Evolutionary conservation across 2,888 invertebrate species (phyloP), one percentile per base, ranked within the genome.

Genomic region (Acanthosepion pharaonis): DNA sequence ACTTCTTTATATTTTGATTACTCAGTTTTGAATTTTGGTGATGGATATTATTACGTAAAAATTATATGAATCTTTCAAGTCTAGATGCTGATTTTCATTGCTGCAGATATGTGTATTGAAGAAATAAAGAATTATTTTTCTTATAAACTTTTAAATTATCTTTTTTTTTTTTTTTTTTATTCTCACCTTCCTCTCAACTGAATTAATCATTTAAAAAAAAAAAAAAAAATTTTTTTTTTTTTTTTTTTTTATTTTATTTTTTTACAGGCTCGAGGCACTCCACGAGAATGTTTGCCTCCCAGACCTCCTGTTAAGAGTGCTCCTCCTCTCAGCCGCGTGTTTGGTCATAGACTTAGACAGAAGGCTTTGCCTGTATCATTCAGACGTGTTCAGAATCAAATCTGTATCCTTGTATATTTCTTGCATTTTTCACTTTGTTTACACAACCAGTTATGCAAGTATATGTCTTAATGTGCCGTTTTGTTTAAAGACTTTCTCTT

Each of bases 221-320:
- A 33, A 33, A 33, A 33, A 33, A 33, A 33, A 33, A 1, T 33
- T 33, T 33, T 33, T 33, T 33, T 0, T 8, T n/a, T n/a, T n/a
- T n/a, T n/a, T n/a, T n/a, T n/a, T 33, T 33, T 33, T 0, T 8
- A 1, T 33, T 33, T 33, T 33, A 1, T 33, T 0, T 8, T 28
- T 23, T 51, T 49, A 20, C 55, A 59, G 94, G 95, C 96, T 15
- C 95, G 96, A 95, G 96, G 96, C 9, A 97, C 97, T 28, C 97
- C 97, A 49, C 95, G 96, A 95, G 97, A 97, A 94, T 95, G 96
- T 18, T 95, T 96, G 18, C 97, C 97, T 28, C 97, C 97, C 23
- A 96, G 96, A 95, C 97, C 97, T 91, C 97, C 97, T 15, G 97
- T 97, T 92, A 97, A 97, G 95, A 97, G 97, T 96, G 96, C 97